Percentiles rank a stretch among this genome's conserved stretches.
Conservation (phyloP, 2,113 vertebrate species). For the Nymphicus hollandicus region DNA sequence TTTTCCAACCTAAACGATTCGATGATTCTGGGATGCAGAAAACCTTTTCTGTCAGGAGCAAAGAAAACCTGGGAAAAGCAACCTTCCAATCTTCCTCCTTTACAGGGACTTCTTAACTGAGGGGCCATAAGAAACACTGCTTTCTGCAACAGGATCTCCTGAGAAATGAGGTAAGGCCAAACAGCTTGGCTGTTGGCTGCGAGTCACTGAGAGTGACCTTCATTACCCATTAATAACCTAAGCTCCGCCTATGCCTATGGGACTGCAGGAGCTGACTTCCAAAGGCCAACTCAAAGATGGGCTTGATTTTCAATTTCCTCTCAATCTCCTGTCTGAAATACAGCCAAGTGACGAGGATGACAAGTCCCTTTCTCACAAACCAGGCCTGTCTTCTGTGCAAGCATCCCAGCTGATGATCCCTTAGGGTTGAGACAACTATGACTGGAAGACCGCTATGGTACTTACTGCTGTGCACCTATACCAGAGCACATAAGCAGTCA, state of each 20-base stretch:
- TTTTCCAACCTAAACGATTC: neutral
- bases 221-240: conserved; percentile 11
- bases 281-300: neutral
- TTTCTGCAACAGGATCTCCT: neutral
- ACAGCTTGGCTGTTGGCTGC: neutral
- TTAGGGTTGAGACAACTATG: neutral
- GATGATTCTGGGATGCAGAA: neutral
- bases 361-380: neutral
- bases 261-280: neutral
- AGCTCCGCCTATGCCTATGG: neutral
- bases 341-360: neutral
- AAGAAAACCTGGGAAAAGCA: neutral
- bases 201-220: neutral
- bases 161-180: neutral
- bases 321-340: neutral
- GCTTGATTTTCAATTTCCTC: neutral
- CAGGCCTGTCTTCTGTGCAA: neutral
- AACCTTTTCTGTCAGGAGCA: neutral
- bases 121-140: neutral
- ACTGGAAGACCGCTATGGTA: neutral
- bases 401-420: neutral
- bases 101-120: neutral
- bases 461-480: neutral
- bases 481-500: neutral
- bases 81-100: neutral